Evolutionary conservation across 2,113 vertebrate genomes (phyloP).

Genomic region (Cynopterus brachyotis): DNA sequence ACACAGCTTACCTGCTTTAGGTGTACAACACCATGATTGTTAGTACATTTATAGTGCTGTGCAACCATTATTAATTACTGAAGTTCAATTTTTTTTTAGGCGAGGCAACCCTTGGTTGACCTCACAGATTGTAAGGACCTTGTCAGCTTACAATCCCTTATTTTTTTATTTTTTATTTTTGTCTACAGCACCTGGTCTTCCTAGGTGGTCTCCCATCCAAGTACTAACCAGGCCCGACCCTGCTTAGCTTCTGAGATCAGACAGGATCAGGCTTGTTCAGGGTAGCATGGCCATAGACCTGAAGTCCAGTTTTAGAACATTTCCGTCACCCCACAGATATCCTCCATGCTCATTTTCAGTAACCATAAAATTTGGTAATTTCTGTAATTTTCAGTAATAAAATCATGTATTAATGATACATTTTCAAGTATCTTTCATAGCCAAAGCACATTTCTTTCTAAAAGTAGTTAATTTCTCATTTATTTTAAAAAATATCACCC

Average conservation of each 20-base stretch:
- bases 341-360: not conserved
- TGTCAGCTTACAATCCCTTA: no score
- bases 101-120: no score
- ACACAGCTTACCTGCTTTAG: not conserved
- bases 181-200: no score
- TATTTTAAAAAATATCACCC: not conserved
- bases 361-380: not conserved
- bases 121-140: no score
- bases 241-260: no score
- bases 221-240: no score
- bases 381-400: not conserved
- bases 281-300: no score
- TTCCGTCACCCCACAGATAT: not conserved
- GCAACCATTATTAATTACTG: not conserved
- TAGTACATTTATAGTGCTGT: not conserved
- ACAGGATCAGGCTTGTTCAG: no score
- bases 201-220: no score
- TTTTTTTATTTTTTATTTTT: no score
- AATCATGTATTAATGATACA: not conserved
- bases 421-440: slow-evolving; percentile 18
- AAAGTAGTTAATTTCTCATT: slow-evolving; percentile 9
- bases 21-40: not conserved
- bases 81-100: not conserved
- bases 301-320: slow-evolving; percentile 20
- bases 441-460: not conserved